These are phyloP conservation scores for Pseudopipra pipra DNA, from an alignment of 2,113 vertebrate genomes.

Conservation along the genomic window DNA sequence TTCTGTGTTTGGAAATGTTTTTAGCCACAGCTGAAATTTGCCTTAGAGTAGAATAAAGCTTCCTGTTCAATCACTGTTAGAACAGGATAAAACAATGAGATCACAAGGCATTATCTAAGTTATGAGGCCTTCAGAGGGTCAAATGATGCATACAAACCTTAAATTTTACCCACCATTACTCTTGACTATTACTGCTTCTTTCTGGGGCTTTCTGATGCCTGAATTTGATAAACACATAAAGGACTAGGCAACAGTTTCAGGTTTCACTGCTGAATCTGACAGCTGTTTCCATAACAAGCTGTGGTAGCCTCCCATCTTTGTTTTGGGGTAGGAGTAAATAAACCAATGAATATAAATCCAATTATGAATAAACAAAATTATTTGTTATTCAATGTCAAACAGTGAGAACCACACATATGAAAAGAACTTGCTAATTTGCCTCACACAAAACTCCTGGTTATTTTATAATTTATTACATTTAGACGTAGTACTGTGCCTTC, in stretches of 20 bases:
- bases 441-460: neutral
- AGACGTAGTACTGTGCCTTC: neutral
- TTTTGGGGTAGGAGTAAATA: neutral
- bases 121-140: neutral
- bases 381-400: neutral
- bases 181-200: neutral
- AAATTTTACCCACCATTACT: neutral
- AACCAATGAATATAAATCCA: neutral
- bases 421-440: neutral
- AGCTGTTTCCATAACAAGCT: neutral
- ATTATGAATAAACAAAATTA: neutral
- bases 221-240: neutral
- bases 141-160: conserved; percentile 7
- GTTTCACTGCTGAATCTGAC: neutral
- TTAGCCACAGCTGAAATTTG: neutral
- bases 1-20: neutral
- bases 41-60: neutral
- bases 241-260: neutral
- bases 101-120: neutral
- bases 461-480: neutral
- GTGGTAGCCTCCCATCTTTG: neutral
- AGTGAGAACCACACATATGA: rapidly evolving
- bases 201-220: neutral
- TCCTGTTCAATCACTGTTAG: neutral
- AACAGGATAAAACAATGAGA: neutral